phyloP scores from a whole-genome alignment of 2,113 vertebrate genomes.

The Pholis gunnellus region DNA sequence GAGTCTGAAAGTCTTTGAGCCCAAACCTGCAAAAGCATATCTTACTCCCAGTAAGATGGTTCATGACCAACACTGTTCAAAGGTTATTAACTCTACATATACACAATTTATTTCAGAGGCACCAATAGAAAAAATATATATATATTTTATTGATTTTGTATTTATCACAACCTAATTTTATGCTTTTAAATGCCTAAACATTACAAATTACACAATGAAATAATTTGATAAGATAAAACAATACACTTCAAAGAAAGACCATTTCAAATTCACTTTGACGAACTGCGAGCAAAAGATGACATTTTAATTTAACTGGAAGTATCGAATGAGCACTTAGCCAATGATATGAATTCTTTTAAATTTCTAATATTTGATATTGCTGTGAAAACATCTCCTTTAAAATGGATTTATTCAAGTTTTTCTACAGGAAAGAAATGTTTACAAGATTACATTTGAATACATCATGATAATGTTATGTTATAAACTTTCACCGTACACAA shows the following conservation, averaged over 20 bases:
- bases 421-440: neutral
- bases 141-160: neutral
- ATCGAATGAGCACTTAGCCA: neutral
- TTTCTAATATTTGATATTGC: neutral
- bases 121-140: neutral
- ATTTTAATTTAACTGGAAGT: neutral
- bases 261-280: neutral
- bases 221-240: neutral
- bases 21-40: no score
- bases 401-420: neutral
- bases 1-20: neutral
- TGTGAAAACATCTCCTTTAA: neutral
- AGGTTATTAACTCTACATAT: no score
- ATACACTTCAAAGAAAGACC: neutral
- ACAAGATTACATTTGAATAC: neutral
- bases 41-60: no score
- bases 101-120: neutral
- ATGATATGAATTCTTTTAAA: no score
- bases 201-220: neutral
- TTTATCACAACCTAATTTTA: neutral
- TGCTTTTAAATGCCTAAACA: neutral
- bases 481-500: neutral
- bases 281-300: neutral
- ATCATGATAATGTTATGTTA: neutral
- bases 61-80: no score